Evolutionary conservation across 2,113 vertebrate genomes (phyloP).

Genomic region (Takifugu bimaculatus): DNA sequence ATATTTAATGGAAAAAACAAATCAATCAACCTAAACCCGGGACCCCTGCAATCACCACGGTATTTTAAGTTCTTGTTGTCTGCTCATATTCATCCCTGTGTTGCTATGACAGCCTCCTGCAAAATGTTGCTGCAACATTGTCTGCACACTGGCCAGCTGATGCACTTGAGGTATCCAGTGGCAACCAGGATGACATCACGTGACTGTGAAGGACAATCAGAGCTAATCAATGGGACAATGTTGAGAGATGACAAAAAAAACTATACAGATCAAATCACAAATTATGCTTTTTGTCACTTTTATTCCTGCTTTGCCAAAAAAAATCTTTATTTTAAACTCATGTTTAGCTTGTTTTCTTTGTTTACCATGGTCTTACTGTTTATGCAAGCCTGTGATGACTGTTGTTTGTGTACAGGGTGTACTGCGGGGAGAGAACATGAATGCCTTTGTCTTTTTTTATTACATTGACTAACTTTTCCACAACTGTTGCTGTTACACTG

Average conservation of each 20-base stretch:
- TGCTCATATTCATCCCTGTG: conserved; percentile 53
- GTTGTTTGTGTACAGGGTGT: conserved; percentile 67
- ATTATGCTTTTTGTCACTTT: conserved; percentile 77
- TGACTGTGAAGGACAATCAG: conserved; percentile 82
- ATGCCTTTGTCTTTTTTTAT: conserved; percentile 61
- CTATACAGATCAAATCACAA: conserved; percentile 72
- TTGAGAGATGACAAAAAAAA: conserved; percentile 48
- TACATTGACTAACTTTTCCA: conserved; percentile 67
- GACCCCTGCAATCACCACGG: conserved; percentile 69
- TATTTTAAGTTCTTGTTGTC: conserved; percentile 52
- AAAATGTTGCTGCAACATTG: conserved; percentile 57
- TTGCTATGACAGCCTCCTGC: conserved; percentile 63
- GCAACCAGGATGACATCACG: conserved; percentile 69
- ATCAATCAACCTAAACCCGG: conserved; percentile 70
- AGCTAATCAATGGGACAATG: conserved; percentile 72
- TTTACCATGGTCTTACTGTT: conserved; percentile 65
- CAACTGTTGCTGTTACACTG: conserved; percentile 77
- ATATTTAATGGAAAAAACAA: conserved; percentile 42
- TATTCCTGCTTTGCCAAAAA: conserved; percentile 81
- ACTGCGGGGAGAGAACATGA: conserved; percentile 61
- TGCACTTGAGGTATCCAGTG: conserved; percentile 75
- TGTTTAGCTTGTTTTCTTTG: conserved; percentile 40
- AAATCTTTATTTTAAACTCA: conserved; percentile 19
- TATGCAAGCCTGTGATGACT: conserved; percentile 75
- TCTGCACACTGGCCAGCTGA: conserved; percentile 60